Percentiles rank a stretch among this genome's conserved stretches.
Evolutionary conservation across 2,797 vertebrate genomes (phyloP).

Genomic region (Myotis vivesi): DNA sequence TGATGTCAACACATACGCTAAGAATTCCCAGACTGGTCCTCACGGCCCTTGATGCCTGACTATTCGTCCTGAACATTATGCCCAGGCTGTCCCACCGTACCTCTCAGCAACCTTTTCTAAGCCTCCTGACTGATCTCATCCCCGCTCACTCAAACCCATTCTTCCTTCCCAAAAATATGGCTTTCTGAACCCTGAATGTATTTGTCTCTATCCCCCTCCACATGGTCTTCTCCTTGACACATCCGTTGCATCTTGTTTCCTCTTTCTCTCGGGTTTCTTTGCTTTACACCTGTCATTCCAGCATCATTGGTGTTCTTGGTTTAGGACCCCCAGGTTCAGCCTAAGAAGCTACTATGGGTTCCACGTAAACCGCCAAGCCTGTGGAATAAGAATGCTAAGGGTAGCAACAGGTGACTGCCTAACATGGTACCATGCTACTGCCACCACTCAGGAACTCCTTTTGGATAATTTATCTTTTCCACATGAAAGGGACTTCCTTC

Average conservation of each 20-base stretch:
- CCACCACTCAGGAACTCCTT: not conserved
- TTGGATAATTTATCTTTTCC: not conserved
- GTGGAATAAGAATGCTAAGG: not conserved
- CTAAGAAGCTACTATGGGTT: not conserved
- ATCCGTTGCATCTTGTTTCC: not conserved
- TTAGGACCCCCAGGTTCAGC: not conserved
- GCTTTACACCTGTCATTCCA: not conserved
- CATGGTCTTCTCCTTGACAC: not conserved
- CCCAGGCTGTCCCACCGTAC: accelerated
- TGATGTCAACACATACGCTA: not conserved
- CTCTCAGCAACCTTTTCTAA: not conserved
- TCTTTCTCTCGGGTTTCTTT: too few species aligned
- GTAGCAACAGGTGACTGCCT: not conserved
- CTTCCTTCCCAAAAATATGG: not conserved
- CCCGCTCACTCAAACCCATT: too few species aligned
- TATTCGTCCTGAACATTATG: too few species aligned
- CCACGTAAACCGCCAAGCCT: not conserved
- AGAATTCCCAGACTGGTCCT: not conserved
- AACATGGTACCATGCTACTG: too few species aligned
- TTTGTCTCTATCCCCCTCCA: not conserved
- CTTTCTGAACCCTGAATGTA: not conserved
- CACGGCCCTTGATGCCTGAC: accelerated
- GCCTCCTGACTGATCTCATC: not conserved
- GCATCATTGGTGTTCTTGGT: not conserved
- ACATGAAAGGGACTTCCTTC: not conserved